These are phyloP conservation scores for Neodiprion pinetum DNA, from an alignment of 1,140 invertebrate species.

Conservation along the genomic window DNA sequence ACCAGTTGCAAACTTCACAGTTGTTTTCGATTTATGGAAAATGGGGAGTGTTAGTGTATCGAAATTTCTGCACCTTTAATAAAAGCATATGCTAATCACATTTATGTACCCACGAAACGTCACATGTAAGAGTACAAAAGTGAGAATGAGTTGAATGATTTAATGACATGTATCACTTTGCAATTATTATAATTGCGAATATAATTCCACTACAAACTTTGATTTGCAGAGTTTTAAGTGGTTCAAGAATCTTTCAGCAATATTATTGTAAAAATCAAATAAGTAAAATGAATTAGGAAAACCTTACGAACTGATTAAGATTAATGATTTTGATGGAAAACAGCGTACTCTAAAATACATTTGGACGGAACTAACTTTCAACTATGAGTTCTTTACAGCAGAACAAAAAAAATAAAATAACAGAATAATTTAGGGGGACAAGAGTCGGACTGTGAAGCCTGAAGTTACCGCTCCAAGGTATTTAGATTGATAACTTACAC, in stretches of 20 bases:
- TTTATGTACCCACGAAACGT: too few relatives aligned
- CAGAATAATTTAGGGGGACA: not conserved
- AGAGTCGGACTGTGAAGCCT: not conserved
- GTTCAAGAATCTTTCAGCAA: too few relatives aligned
- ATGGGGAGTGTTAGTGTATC: too few relatives aligned
- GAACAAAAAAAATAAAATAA: slow-evolving; percentile 12
- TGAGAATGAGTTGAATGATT: too few relatives aligned
- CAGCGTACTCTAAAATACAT: too few relatives aligned
- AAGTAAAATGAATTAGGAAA: too few relatives aligned
- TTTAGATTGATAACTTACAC: slow-evolving; percentile 66
- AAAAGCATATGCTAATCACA: not conserved
- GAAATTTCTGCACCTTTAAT: not conserved
- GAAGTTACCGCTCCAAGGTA: not conserved
- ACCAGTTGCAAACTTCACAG: not conserved
- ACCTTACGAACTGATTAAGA: too few relatives aligned
- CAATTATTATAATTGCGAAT: not conserved
- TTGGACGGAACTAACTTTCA: slow-evolving; percentile 10
- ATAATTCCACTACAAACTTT: not conserved
- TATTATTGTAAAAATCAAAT: too few relatives aligned
- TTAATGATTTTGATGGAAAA: too few relatives aligned
- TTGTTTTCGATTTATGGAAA: not conserved
- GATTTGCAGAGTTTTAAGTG: too few relatives aligned
- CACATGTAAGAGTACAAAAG: too few relatives aligned
- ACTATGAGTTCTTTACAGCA: slow-evolving; percentile 14
- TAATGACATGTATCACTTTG: too few relatives aligned